Conservation (phyloP, 2,888 invertebrate genomes). For the Sarcophaga subvicina region DNA sequence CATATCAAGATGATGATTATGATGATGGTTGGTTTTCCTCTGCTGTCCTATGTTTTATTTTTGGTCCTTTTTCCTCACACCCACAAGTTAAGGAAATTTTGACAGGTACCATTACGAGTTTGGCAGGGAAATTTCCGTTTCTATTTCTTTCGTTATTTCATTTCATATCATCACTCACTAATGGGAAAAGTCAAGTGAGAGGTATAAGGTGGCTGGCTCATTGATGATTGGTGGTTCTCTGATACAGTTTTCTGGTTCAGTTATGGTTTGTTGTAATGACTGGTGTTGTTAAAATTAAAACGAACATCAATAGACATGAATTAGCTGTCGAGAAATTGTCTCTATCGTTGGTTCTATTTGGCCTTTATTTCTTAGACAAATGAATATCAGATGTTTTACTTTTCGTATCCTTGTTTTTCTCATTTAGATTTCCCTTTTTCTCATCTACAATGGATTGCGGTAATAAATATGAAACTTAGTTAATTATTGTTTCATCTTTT, state of each 20-base stretch:
- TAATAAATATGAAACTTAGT: constrained; percentile 75
- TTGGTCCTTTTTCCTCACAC: constrained; percentile 20
- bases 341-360: constrained; percentile 14
- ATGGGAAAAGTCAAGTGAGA: constrained; percentile 10
- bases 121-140: constrained; percentile 76
- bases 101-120: constrained; percentile 80
- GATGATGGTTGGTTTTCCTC: constrained; percentile 25
- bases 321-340: constrained; percentile 62
- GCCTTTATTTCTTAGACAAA: constrained; percentile 3
- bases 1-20: constrained; percentile 52
- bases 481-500: constrained; percentile 73
- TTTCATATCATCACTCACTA: constrained; percentile 55
- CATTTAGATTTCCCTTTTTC: not conserved
- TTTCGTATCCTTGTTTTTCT: not conserved
- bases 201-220: not conserved
- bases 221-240: not conserved
- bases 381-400: constrained; percentile 58
- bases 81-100: constrained; percentile 76
- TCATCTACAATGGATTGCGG: constrained; percentile 75
- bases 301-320: constrained; percentile 55
- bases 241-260: constrained; percentile 1
- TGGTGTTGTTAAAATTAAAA: constrained; percentile 49
- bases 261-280: not conserved
- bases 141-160: constrained; percentile 65
- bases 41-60: not conserved